phyloP scores from a whole-genome alignment of 1,140 invertebrate species.

The Mycetomoellerius zeteki region DNA sequence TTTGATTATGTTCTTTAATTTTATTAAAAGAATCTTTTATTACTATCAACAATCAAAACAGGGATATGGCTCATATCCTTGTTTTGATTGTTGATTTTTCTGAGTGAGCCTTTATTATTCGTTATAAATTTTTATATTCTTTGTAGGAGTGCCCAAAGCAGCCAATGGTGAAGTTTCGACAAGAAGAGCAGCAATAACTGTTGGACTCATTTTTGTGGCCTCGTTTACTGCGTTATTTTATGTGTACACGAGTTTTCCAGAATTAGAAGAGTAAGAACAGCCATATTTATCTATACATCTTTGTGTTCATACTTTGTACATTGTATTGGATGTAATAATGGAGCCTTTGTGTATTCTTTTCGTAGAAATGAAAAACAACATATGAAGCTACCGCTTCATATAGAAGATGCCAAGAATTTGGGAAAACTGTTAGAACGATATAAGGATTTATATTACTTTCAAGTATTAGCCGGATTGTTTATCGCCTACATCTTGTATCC shows the following conservation, averaged over 20 bases:
- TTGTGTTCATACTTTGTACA: background rate
- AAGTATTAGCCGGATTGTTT: slow-evolving; percentile 96
- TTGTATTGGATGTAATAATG: background rate
- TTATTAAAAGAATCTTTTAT: too few species aligned
- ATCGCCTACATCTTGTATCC: slow-evolving; percentile 99
- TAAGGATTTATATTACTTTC: slow-evolving; percentile 97
- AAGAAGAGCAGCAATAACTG: slow-evolving; percentile 87
- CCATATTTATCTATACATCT: slow-evolving; percentile 21
- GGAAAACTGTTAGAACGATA: slow-evolving; percentile 96
- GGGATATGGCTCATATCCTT: too few species aligned
- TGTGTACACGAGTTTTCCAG: slow-evolving; percentile 93
- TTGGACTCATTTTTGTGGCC: slow-evolving; percentile 89
- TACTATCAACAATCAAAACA: too few species aligned
- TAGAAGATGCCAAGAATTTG: slow-evolving; percentile 98
- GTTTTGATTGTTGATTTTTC: too few species aligned
- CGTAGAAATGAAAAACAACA: slow-evolving; percentile 95
- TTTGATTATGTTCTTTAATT: too few species aligned
- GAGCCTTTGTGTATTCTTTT: slow-evolving; percentile 55
- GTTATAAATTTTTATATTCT: background rate
- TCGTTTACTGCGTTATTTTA: slow-evolving; percentile 89
- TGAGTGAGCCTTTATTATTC: too few species aligned
- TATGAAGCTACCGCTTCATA: slow-evolving; percentile 96
- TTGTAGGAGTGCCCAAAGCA: slow-evolving; percentile 19
- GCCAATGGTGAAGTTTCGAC: slow-evolving; percentile 84
- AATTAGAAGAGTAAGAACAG: slow-evolving; percentile 92